Base-by-base conservation (phyloP, 2,113 vertebrate species). In the Odobenus rosmarus region DNA sequence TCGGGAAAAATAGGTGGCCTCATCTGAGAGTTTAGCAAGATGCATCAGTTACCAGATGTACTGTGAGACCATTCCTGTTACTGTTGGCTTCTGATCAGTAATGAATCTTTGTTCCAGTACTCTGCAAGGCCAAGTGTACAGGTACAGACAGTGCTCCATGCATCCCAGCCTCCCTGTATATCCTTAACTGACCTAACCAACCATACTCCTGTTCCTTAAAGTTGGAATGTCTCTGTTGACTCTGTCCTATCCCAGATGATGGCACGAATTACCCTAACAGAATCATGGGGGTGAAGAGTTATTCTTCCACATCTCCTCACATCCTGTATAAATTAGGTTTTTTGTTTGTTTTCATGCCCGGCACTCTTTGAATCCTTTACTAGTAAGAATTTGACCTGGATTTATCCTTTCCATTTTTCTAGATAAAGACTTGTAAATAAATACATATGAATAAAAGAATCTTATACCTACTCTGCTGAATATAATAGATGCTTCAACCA, bases 401-500 rank as follows among this genome's bases (percentile, higher is more conserved):
- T 80, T 55, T 74, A 59, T 61, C 39, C 23, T 57, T 71, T 85
- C 71, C 24, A 3, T 49, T 81, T 95, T 90, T 95, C 33, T 88
- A 51, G 7, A 21, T 94, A 80, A 90, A 33, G 19, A 0, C 31
- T 89, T 79, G 4, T 84, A 14, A 51, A 57, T 92, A 72, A 86
- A 93, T 82, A 76, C 0, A 46, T 90, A 13, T 42, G 28, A 69
- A 96, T 67, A 55, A 79, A 94, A 95, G 14, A 9, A 49, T 64
- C 13, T n/a, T 28, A 71, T 62, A 26, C n/a, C 3, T 83, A 46
- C 11, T 88, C 51, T 90, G 18, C 36, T 71, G 76, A 79, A 61
- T 36, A 42, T 79, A 95, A 97, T 69, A 85, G 69, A 80, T 67
- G n/a, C 23, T 88, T 83, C 24, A 94, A 57, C 46, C 13, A 83